These are phyloP conservation scores for Auanema sp. DNA, from an alignment of 2,888 invertebrate genomes.

Conservation along the genomic window DNA sequence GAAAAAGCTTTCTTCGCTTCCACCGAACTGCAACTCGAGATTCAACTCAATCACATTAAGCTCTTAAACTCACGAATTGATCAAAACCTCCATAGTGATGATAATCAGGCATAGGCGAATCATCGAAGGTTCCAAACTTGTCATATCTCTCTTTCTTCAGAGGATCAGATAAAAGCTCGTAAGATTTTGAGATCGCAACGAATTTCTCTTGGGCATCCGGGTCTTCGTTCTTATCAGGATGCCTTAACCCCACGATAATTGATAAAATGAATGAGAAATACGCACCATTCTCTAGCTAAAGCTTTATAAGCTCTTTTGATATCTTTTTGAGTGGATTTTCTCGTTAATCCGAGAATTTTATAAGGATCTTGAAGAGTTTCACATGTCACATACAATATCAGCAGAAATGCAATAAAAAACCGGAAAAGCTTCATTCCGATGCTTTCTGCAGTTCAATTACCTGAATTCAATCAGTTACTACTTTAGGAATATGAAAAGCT, in stretches of 20 bases:
- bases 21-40: conserved; percentile 28
- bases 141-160: conserved; percentile 53
- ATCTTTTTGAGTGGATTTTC: conserved; percentile 77
- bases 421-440: not conserved
- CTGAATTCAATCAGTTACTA: too few species aligned
- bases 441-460: too few species aligned
- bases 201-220: conserved; percentile 55
- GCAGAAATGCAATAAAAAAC: conserved; percentile 1
- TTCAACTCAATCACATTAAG: not conserved
- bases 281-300: conserved; percentile 84
- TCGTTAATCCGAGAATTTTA: conserved; percentile 75
- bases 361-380: conserved; percentile 46
- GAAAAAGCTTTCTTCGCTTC: conserved; percentile 43
- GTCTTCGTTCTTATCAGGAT: conserved; percentile 59
- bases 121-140: conserved; percentile 57
- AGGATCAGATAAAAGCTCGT: conserved; percentile 54
- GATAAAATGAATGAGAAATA: conserved; percentile 8
- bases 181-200: conserved; percentile 57
- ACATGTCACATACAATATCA: not conserved
- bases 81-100: conserved; percentile 33
- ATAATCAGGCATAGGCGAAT: conserved; percentile 27
- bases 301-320: conserved; percentile 86
- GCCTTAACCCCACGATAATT: conserved; percentile 40
- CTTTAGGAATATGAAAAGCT: too few species aligned
- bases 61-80: conserved; percentile 45